Conservation (phyloP, 1,140 invertebrate genomes). For the Pectinophora gossypiella region DNA sequence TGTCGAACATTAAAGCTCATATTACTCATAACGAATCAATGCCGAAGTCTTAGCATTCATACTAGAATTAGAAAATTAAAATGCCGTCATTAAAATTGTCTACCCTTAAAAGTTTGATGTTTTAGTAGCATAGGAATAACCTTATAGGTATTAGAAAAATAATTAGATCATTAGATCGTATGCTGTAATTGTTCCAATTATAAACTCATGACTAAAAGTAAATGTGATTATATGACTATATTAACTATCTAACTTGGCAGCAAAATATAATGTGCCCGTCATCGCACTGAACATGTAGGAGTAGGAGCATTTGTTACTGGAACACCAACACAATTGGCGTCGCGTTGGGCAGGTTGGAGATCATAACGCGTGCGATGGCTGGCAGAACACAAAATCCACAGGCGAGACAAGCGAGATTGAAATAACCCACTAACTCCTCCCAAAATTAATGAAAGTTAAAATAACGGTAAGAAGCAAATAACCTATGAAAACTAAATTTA, state of each 20-base stretch:
- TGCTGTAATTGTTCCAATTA: neutral
- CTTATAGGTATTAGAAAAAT: neutral
- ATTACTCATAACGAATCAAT: neutral
- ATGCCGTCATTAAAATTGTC: conserved; percentile 10
- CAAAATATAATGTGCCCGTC: conserved; percentile 20
- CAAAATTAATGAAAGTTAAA: conserved; percentile 32
- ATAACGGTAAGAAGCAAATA: conserved; percentile 35
- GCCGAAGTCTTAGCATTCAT: conserved; percentile 9
- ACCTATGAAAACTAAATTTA: conserved; percentile 44
- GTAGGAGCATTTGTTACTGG: neutral
- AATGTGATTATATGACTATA: conserved; percentile 29
- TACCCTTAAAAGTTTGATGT: neutral
- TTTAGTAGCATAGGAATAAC: neutral
- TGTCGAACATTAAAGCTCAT: conserved; percentile 3
- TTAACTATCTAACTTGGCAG: conserved; percentile 25
- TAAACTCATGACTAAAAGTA: conserved; percentile 13
- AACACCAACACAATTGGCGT: too few species aligned
- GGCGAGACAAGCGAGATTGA: conserved; percentile 13
- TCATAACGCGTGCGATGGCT: conserved; percentile 15
- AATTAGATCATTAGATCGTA: neutral
- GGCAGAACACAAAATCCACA: conserved; percentile 13
- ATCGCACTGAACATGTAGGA: neutral
- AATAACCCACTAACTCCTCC: conserved; percentile 5
- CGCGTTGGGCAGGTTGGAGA: conserved; percentile 14
- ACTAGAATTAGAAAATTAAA: conserved; percentile 17